Evolutionary conservation across 2,888 invertebrate species (phyloP).

Genomic region (Tridacna crocea): DNA sequence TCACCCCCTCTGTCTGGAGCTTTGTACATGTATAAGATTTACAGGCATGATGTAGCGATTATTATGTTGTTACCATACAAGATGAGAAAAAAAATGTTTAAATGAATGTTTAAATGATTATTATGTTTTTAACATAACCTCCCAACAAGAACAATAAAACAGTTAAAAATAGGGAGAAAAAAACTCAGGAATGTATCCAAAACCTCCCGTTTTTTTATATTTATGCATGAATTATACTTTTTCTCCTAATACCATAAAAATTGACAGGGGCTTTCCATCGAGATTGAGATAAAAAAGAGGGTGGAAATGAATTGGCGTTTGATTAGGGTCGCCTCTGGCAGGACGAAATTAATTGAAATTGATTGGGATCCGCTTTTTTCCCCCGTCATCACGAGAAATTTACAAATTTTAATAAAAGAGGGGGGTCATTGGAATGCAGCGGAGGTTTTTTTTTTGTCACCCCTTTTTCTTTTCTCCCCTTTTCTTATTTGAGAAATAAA

Average conservation of each 20-base stretch:
- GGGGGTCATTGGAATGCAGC: slow-evolving; percentile 8
- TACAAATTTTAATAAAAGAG: slow-evolving; percentile 49
- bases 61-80: no score
- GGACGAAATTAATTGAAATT: slow-evolving; percentile 60
- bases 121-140: no score
- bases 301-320: slow-evolving; percentile 56
- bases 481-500: no score
- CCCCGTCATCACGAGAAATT: slow-evolving; percentile 42
- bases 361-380: slow-evolving; percentile 51
- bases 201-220: neutral
- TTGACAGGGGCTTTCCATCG: slow-evolving; percentile 40
- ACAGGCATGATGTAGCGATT: no score
- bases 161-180: no score
- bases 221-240: slow-evolving; percentile 8
- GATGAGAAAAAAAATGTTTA: no score
- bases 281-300: slow-evolving; percentile 40
- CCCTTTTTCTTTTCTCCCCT: no score
- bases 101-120: no score
- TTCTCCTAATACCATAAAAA: slow-evolving; percentile 26
- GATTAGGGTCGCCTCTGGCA: slow-evolving; percentile 53
- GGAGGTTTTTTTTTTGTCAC: no score
- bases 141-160: no score
- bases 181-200: neutral
- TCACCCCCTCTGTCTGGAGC: no score
- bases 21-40: no score